Evolutionary conservation across 37 sponge, comb jelly and placozoan species (phyloP).

Genomic region (Ianthella basta): DNA sequence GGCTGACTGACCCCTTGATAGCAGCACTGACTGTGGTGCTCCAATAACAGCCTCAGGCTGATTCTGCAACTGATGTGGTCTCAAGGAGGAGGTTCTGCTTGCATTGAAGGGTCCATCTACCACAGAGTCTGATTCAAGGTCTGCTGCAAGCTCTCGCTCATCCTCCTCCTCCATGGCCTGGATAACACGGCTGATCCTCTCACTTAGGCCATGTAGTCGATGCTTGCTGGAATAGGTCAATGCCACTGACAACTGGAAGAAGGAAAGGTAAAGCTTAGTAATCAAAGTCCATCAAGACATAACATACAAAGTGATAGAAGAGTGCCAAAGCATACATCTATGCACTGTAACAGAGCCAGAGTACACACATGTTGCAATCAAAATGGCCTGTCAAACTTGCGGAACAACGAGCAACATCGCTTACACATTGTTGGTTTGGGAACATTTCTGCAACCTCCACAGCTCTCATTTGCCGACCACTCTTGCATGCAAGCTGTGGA

Average conservation of each 20-base stretch:
- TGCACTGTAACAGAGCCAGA: too few relatives aligned
- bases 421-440: conserved; percentile 65
- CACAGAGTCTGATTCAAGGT: too few relatives aligned
- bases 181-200: conserved; percentile 64
- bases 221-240: conserved; percentile 69
- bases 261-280: background rate
- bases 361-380: too few relatives aligned
- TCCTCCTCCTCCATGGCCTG: conserved; percentile 26
- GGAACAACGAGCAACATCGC: background rate
- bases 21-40: too few relatives aligned
- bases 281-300: background rate
- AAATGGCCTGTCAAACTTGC: too few relatives aligned
- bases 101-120: too few relatives aligned
- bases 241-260: conserved; percentile 62
- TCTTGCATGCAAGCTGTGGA: conserved; percentile 68
- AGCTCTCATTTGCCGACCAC: conserved; percentile 63
- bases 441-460: conserved; percentile 63
- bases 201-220: conserved; percentile 44
- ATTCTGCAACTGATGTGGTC: too few relatives aligned
- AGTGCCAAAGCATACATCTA: too few relatives aligned
- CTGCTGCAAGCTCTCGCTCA: too few relatives aligned
- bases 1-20: too few relatives aligned
- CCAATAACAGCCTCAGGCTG: too few relatives aligned
- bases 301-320: background rate
- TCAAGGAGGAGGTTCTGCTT: too few relatives aligned